Evolutionary conservation across 1,140 invertebrate genomes (phyloP).

Genomic region (Pseudomyrmex sp.): DNA sequence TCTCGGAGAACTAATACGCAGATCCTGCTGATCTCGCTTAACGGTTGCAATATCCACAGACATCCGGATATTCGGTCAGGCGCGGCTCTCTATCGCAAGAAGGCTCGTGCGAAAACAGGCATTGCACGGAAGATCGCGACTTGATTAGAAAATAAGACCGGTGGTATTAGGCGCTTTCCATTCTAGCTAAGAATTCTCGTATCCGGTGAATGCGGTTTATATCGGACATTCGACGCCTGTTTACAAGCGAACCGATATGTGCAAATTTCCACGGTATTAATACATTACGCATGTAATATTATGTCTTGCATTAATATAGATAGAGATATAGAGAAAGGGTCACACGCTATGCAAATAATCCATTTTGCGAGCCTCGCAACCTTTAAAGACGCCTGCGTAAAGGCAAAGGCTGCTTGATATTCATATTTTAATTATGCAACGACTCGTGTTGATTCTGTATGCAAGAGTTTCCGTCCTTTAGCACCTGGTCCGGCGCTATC

Average conservation of each 20-base stretch:
- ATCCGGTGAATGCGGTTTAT: background rate
- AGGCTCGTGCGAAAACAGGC: background rate
- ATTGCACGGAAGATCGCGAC: background rate
- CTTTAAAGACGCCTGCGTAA: background rate
- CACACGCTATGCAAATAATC: background rate
- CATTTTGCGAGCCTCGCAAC: background rate
- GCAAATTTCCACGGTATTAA: background rate
- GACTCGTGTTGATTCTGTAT: conserved; percentile 38
- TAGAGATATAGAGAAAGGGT: background rate
- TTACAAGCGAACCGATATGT: background rate
- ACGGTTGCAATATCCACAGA: conserved; percentile 25
- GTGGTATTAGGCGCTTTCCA: conserved; percentile 3
- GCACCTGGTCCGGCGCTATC: conserved; percentile 19
- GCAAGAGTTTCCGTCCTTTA: conserved; percentile 37
- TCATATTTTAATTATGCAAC: conserved; percentile 52
- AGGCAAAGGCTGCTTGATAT: conserved; percentile 19
- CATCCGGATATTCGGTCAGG: conserved; percentile 10
- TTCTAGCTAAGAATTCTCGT: background rate
- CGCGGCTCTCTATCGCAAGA: background rate
- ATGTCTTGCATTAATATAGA: background rate
- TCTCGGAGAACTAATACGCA: conserved; percentile 2
- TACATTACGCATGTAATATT: background rate
- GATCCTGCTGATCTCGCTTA: conserved; percentile 47
- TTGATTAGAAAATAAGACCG: conserved; percentile 31
- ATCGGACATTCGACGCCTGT: background rate